Conservation (phyloP, 2,113 vertebrate species). For the Synodontis membranacea region DNA sequence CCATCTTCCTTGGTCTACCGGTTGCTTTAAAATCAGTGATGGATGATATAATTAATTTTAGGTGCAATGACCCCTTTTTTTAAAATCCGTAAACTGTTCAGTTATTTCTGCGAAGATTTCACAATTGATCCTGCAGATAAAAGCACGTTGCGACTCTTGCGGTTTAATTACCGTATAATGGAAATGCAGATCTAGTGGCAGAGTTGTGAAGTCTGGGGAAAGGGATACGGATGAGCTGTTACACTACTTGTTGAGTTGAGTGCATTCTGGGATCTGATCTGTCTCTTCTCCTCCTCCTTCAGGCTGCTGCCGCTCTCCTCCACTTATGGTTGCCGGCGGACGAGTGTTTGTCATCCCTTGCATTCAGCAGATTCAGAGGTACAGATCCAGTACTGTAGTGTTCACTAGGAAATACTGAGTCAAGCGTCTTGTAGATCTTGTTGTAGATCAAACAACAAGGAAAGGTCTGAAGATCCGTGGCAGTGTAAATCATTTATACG, state of each 20-base stretch:
- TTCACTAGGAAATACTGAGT: background rate
- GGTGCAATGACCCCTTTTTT: background rate
- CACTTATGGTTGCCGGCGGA: conserved; percentile 89
- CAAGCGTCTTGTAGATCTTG: background rate
- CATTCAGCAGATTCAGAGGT: conserved; percentile 89
- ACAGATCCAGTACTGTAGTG: background rate
- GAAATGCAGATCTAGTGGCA: background rate
- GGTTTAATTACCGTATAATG: background rate
- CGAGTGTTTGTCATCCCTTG: conserved; percentile 88
- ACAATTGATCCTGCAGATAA: background rate
- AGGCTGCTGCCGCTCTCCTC: conserved; percentile 88
- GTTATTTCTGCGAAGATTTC: background rate
- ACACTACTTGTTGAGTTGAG: background rate
- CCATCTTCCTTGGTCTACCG: background rate
- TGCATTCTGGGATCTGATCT: background rate
- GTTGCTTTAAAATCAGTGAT: background rate
- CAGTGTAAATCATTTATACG: background rate
- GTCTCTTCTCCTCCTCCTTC: conserved; percentile 14
- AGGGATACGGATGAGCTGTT: background rate
- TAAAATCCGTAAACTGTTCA: background rate
- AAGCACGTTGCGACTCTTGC: background rate
- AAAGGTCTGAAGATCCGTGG: background rate
- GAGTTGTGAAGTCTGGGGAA: background rate
- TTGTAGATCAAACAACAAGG: background rate
- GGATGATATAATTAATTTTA: background rate